A percentile compares a stretch with the other conserved stretches of the same genome.
Evolutionary conservation across 2,797 vertebrate genomes (phyloP).

Genomic region (Poeciliopsis infans): DNA sequence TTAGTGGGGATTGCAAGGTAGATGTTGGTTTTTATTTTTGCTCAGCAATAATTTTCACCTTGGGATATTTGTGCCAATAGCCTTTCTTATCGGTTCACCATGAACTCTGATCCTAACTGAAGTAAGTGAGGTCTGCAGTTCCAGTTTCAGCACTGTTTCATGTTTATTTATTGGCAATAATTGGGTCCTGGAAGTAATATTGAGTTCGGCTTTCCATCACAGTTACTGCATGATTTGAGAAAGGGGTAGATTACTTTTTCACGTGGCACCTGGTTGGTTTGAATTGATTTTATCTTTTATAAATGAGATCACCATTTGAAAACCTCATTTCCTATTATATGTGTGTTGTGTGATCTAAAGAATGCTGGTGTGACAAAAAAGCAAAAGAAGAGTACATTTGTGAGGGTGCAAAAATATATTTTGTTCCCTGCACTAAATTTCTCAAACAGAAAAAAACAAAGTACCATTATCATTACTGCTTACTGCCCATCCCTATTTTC

Average conservation of each 20-base stretch:
- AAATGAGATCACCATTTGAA: neutral
- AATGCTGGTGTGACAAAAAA: neutral
- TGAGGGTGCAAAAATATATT: neutral
- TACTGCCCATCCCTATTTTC: constrained; percentile 26
- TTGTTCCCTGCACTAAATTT: neutral
- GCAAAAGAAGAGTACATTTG: neutral
- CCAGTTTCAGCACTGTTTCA: neutral
- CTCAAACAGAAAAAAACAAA: neutral
- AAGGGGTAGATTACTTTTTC: neutral
- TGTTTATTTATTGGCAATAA: neutral
- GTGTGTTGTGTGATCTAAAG: neutral
- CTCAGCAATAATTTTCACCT: neutral
- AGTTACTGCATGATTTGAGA: neutral
- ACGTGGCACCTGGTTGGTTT: neutral
- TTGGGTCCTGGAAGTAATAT: neutral
- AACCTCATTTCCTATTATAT: neutral
- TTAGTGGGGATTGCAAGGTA: neutral
- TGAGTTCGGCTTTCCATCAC: neutral
- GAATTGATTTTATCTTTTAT: neutral
- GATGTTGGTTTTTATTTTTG: neutral
- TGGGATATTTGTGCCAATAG: neutral
- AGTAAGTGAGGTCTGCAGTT: neutral
- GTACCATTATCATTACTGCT: constrained; percentile 49
- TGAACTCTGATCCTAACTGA: neutral
- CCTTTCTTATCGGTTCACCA: too few relatives aligned